Evolutionary conservation across 2,113 vertebrate species (phyloP), one percentile per base, ranked within the genome.

Genomic region (Podilymbus podiceps): DNA sequence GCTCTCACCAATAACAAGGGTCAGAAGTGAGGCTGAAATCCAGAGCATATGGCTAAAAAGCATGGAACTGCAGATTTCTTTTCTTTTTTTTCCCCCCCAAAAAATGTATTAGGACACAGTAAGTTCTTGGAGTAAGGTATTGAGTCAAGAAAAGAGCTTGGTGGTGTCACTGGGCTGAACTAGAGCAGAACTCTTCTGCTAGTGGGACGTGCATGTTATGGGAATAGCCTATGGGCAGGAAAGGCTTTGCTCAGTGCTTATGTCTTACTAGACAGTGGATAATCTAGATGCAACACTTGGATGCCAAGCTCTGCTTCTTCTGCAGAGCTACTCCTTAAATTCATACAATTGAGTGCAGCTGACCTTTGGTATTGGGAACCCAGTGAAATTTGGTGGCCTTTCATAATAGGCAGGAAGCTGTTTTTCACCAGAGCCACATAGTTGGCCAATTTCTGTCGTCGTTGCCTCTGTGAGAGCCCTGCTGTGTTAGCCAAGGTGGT

Each of bases 41-140:
- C 33, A 52, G 53, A 69, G 46, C 15, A 25, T 9, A 0, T 25
- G 23, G n/a, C 58, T 89, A 46, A 30, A 52, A 91, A 50, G 27
- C 30, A 31, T 23, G 16, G 49, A 88, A 60, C 31, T 72, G 30
- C 3, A 50, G 30, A 23, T 56, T 5, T 1, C 6, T 11, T 56
- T 40, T 40, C 31, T 71, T 74, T 8, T 38, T 38, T 38, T 38
- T n/a, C n/a, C n/a, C n/a, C n/a, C n/a, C 53, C 35, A 44, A 55
- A 31, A 91, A 6, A n/a, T n/a, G 2, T 31, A 15, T 5, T 35
- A 78, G n/a, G 33, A 33, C 30, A 22, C 0, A 0, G 2, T 62
- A 62, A n/a, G 28, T 66, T 89, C 22, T 63, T 78, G 52, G 38
- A 67, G 38, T 50, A 69, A 77, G 9, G 23, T 49, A 6, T 9